Conservation (phyloP, 2,888 invertebrate species). For the Thymelicus sylvestris region DNA sequence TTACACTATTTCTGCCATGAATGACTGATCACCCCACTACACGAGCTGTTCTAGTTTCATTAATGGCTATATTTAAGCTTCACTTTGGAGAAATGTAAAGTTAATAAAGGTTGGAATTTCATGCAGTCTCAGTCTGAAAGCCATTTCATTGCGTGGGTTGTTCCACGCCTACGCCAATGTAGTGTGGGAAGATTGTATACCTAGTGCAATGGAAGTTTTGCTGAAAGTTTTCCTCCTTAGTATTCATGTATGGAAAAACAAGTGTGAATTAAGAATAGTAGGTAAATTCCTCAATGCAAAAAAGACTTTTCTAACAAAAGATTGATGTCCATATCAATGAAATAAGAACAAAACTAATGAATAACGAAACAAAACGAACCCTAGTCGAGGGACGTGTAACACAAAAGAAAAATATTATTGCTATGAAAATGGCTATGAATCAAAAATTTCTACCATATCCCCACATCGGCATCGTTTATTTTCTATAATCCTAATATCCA, state of each 20-base stretch:
- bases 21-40: neutral
- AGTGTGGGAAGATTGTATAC: too few species aligned
- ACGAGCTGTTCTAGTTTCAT: neutral
- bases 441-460: conserved; percentile 30
- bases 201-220: too few species aligned
- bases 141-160: too few species aligned
- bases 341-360: neutral
- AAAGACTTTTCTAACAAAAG: too few species aligned
- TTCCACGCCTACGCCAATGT: too few species aligned
- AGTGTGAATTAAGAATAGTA: too few species aligned
- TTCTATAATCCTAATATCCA: conserved; percentile 28
- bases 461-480: conserved; percentile 24
- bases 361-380: conserved; percentile 9
- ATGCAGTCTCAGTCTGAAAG: too few species aligned
- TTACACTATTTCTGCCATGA: conserved; percentile 10
- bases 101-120: neutral
- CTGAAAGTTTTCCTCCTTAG: too few species aligned
- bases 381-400: conserved; percentile 5
- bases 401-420: conserved; percentile 30
- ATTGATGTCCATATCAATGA: too few species aligned
- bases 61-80: neutral
- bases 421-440: conserved; percentile 19
- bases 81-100: neutral
- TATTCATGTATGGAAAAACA: too few species aligned
- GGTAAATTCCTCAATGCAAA: too few species aligned